A percentile compares a stretch with the other conserved stretches of the same genome.
Evolutionary conservation across 2,113 vertebrate species (phyloP).

Genomic region (Xenopus tropicalis): UCB_Xtro_10.0 CM004448.2:39705501-39706000

Average conservation of each 20-base stretch:
- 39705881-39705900: slow-evolving; percentile 67
- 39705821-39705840: slow-evolving; percentile 54
- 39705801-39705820: slow-evolving; percentile 70
- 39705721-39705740: slow-evolving; percentile 72
- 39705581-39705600: too few relatives aligned
- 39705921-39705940: slow-evolving; percentile 47
- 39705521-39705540: too few relatives aligned
- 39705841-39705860: slow-evolving; percentile 58
- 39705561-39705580: too few relatives aligned
- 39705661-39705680: slow-evolving; percentile 71
- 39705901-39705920: not conserved
- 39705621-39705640: not conserved
- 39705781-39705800: slow-evolving; percentile 67
- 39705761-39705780: slow-evolving; percentile 78
- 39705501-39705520: too few relatives aligned
- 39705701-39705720: slow-evolving; percentile 64
- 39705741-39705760: slow-evolving; percentile 76
- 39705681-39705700: slow-evolving; percentile 72
- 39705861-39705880: slow-evolving; percentile 60
- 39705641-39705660: slow-evolving; percentile 24
- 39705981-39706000: not conserved
- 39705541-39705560: too few relatives aligned
- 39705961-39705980: slow-evolving; percentile 71
- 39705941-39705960: slow-evolving; percentile 59
- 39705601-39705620: too few relatives aligned